Conservation (phyloP, 2,888 invertebrate species). For the Cyclophora punctaria region DNA sequence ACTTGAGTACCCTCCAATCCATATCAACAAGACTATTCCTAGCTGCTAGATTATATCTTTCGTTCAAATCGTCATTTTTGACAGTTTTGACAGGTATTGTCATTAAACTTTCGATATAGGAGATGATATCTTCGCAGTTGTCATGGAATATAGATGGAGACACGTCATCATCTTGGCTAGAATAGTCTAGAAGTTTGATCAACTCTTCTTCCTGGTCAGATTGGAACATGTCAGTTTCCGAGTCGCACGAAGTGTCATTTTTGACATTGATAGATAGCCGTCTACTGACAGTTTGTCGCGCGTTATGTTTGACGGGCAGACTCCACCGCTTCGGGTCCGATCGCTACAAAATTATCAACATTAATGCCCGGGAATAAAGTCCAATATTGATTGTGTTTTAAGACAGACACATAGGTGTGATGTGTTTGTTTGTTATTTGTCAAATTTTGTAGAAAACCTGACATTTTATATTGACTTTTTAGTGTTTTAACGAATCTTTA, state of each 20-base stretch:
- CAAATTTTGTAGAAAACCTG: too few relatives aligned
- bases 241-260: conserved; percentile 70
- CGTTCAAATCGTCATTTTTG: conserved; percentile 50
- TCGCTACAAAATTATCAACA: conserved; percentile 47
- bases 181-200: conserved; percentile 81
- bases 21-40: conserved; percentile 60
- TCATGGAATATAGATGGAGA: conserved; percentile 64
- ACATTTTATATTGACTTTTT: too few relatives aligned
- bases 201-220: conserved; percentile 88
- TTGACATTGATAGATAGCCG: conserved; percentile 35
- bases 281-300: conserved; percentile 17
- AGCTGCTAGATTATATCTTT: conserved; percentile 54
- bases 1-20: conserved; percentile 68
- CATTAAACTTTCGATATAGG: conserved; percentile 57
- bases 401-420: too few relatives aligned
- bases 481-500: too few relatives aligned
- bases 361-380: conserved; percentile 30
- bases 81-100: conserved; percentile 27
- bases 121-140: conserved; percentile 58
- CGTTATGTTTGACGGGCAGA: conserved; percentile 53
- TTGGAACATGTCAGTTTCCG: conserved; percentile 84
- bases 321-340: conserved; percentile 65
- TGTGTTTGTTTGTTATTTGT: too few relatives aligned
- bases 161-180: conserved; percentile 77
- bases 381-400: conserved; percentile 40